phyloP scores from a whole-genome alignment of 1,140 invertebrate genomes.

The Lepidurus arcticus region DNA sequence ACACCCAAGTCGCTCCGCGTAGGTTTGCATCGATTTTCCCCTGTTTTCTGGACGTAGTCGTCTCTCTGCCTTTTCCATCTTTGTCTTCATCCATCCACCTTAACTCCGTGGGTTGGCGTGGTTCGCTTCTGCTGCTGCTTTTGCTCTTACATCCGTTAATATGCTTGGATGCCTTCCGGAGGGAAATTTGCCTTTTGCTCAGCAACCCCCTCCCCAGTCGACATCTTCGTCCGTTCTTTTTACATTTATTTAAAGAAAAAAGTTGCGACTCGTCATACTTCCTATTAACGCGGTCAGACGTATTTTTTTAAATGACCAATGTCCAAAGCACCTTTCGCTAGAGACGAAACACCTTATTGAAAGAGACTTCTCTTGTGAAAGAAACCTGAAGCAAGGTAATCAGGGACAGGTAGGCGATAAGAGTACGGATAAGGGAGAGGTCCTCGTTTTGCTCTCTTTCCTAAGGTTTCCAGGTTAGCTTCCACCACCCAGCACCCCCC shows the following conservation, averaged over 20 bases:
- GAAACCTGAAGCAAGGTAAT: not conserved
- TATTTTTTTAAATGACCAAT: not conserved
- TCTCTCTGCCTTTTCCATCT: not conserved
- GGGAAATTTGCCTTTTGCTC: too few relatives aligned
- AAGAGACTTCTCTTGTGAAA: not conserved
- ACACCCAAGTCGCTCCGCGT: not conserved
- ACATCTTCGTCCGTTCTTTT: too few relatives aligned
- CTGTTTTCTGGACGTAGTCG: not conserved
- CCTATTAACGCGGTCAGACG: too few relatives aligned
- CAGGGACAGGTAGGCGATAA: not conserved
- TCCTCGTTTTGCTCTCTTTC: not conserved
- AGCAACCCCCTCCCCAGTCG: too few relatives aligned
- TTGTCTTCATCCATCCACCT: not conserved
- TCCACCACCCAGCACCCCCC: too few relatives aligned
- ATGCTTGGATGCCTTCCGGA: too few relatives aligned
- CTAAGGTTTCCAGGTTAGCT: not conserved
- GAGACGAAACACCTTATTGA: too few relatives aligned
- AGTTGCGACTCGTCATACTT: too few relatives aligned
- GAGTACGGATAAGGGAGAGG: not conserved
- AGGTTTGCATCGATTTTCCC: constrained; percentile 10
- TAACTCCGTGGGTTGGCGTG: not conserved
- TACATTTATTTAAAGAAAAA: too few relatives aligned
- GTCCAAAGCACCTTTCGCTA: not conserved
- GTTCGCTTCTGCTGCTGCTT: not conserved
- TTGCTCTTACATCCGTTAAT: not conserved